Percentiles rank a stretch among this genome's conserved stretches.
phyloP scores from a whole-genome alignment of 2,113 vertebrate species.

The Bos indicus region DNA sequence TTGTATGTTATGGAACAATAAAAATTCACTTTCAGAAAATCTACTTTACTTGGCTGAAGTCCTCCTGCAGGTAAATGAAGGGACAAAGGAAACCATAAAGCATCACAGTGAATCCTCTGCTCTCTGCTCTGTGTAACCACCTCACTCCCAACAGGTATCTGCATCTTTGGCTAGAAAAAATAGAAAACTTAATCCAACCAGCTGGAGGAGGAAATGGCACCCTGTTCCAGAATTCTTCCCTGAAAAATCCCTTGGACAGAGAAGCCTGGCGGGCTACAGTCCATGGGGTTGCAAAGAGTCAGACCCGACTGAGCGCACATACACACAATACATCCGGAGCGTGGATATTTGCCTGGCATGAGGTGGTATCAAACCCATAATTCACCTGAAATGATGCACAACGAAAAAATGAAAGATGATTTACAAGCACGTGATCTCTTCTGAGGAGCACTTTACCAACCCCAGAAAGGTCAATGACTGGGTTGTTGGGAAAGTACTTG shows the following conservation, averaged over 20 bases:
- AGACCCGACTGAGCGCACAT: neutral
- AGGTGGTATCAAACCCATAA: neutral
- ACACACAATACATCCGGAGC: neutral
- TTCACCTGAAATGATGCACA: neutral
- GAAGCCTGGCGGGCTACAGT: neutral
- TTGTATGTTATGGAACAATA: neutral
- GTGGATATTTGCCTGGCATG: neutral
- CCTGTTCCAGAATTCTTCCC: neutral
- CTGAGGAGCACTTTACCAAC: neutral
- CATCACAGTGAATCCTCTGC: fast-evolving
- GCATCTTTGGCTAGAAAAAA: neutral
- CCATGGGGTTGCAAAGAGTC: neutral
- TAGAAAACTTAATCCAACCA: neutral
- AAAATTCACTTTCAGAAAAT: neutral
- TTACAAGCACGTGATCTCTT: neutral
- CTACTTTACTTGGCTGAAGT: too few species aligned
- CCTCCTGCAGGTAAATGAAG: neutral
- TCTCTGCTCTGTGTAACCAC: too few species aligned
- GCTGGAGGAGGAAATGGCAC: neutral
- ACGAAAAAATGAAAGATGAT: neutral
- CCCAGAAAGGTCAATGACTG: neutral
- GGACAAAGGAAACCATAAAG: fast-evolving
- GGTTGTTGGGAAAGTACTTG: too few species aligned
- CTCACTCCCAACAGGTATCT: neutral
- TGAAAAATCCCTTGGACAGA: neutral